These are phyloP conservation scores for Kryphioiulus occultus DNA, from an alignment of 2,888 invertebrate genomes.

Conservation along the genomic window DNA sequence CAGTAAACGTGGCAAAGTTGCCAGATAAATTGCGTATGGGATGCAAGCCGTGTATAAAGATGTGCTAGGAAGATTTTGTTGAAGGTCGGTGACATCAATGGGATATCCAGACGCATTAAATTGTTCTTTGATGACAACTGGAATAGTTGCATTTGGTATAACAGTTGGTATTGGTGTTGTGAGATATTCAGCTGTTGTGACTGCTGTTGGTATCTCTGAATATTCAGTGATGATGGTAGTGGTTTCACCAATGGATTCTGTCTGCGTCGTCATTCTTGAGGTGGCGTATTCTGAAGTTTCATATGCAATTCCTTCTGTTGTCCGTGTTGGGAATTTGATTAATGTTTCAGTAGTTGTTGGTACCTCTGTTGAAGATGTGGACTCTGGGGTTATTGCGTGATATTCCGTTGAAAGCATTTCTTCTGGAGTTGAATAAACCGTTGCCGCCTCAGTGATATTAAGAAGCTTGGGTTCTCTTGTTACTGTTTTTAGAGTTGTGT, in stretches of 20 bases:
- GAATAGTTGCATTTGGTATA: slow-evolving; percentile 44
- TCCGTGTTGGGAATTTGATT: background rate
- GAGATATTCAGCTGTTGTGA: slow-evolving; percentile 29
- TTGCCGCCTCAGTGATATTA: background rate
- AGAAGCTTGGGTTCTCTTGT: slow-evolving; percentile 1
- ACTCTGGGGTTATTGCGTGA: background rate
- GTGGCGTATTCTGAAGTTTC: background rate
- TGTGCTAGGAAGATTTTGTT: background rate
- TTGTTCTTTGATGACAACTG: background rate
- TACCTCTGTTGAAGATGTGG: background rate
- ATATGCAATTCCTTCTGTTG: background rate
- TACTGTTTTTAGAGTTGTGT: background rate
- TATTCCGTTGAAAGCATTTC: background rate
- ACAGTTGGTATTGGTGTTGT: background rate
- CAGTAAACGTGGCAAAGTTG: background rate
- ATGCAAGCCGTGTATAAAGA: slow-evolving; percentile 42
- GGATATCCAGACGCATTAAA: slow-evolving; percentile 40
- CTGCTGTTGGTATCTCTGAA: slow-evolving; percentile 13
- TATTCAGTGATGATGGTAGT: background rate
- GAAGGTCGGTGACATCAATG: slow-evolving; percentile 33
- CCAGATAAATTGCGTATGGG: background rate
- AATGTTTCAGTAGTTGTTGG: background rate
- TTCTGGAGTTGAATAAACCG: background rate
- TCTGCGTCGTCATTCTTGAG: background rate
- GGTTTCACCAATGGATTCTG: background rate